Evolutionary conservation across 2,113 vertebrate genomes (phyloP), one percentile per base, ranked within the genome.

Genomic region (Willisornis vidua): DNA sequence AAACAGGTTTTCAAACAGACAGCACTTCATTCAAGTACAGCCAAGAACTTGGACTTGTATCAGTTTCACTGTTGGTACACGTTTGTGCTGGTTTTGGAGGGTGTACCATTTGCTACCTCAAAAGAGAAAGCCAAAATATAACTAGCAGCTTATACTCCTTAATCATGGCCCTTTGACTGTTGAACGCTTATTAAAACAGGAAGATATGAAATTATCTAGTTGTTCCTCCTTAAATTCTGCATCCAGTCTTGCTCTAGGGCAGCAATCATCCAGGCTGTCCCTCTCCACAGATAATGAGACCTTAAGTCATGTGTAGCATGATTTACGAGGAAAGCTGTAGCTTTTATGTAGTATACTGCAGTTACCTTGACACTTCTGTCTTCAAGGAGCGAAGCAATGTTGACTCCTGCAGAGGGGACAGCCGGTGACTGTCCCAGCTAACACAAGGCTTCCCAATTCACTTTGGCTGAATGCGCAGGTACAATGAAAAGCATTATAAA

Each of bases 401-500:
- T 4, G 37, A 59, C 23, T 52, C 43, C 61, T 71, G 48, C 51
- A 70, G 20, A 46, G 26, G 15, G 15, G 10, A 78, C 37, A 70
- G 63, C 6, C 16, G 41, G 31, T 15, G 52, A n/a, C 33, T 51
- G 78, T 46, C 87, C 75, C 82, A 83, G 59, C 37, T 54, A 80
- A 84, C 35, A 63, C 59, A 51, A 5, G 58, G 72, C 65, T 65
- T 88, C 51, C 55, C 7, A 2, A 8, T 78, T 67, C 76, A 37
- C 80, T 84, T 59, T 13, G 29, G 48, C 59, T 63, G 33, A 81
- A 63, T 5, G 10, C 14, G 19, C 49, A 78, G 65, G 78, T 78
- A 74, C 65, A 86, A 77, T 20, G 76, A 93, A 84, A 95, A 89
- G 35, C 48, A 92, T 26, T 71, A 63, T 63, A 92, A 92, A 95